Conservation (phyloP, 92 coral and sea anemone species). For the Bergia puertoricense region DNA sequence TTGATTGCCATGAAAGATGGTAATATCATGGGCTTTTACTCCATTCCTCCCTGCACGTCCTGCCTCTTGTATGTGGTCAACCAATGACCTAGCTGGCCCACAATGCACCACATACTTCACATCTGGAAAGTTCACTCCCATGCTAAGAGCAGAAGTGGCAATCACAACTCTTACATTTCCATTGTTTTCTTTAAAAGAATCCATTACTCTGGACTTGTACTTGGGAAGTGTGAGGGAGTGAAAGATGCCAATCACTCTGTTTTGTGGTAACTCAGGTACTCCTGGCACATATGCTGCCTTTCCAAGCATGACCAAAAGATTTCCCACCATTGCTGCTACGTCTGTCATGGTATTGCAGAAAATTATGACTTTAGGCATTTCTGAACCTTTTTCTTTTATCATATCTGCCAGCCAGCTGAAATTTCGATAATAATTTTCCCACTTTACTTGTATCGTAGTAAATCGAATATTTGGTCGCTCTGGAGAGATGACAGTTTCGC, state of each 20-base stretch:
- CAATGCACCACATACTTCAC: constrained; percentile 36
- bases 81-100: constrained; percentile 53
- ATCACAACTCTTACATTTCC: constrained; percentile 48
- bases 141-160: constrained; percentile 44
- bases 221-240: constrained; percentile 53
- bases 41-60: constrained; percentile 45
- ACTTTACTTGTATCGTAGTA: constrained; percentile 19
- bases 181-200: constrained; percentile 42
- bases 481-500: constrained; percentile 12
- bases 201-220: constrained; percentile 39
- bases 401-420: constrained; percentile 17
- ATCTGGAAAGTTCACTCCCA: constrained; percentile 55
- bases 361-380: not conserved
- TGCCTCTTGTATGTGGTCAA: constrained; percentile 57
- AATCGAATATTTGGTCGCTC: constrained; percentile 4
- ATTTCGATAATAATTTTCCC: not conserved
- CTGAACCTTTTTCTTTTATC: constrained; percentile 12
- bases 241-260: constrained; percentile 48
- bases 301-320: constrained; percentile 42
- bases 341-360: constrained; percentile 43
- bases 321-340: constrained; percentile 35
- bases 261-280: constrained; percentile 33
- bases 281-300: constrained; percentile 41
- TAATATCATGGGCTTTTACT: constrained; percentile 34
- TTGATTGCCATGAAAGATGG: constrained; percentile 48